A percentile compares a stretch with the other conserved stretches of the same genome.
Evolutionary conservation across 2,888 invertebrate species (phyloP).

Genomic region (Megaustenia siamemsis): DNA sequence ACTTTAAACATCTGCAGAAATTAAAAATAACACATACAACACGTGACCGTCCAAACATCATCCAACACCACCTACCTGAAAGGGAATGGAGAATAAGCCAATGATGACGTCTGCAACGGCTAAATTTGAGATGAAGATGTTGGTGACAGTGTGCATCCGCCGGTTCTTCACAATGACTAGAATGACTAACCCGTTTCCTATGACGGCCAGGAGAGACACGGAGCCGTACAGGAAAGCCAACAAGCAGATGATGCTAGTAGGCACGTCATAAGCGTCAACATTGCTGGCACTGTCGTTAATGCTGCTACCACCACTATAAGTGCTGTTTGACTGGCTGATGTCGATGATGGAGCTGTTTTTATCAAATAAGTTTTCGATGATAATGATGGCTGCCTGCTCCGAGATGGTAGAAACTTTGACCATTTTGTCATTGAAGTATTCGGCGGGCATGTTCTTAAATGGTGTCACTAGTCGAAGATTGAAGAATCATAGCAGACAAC

Average conservation of each 20-base stretch:
- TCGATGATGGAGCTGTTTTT: neutral
- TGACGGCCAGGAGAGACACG: conserved; percentile 89
- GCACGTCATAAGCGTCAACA: conserved; percentile 86
- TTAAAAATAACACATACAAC: neutral
- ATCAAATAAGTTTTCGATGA: neutral
- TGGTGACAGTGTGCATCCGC: conserved; percentile 90
- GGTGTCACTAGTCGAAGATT: no score
- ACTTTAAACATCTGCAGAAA: no score
- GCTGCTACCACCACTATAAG: neutral
- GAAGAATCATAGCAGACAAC: no score
- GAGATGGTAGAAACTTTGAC: neutral
- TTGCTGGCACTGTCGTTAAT: neutral
- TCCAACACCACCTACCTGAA: conserved; percentile 83
- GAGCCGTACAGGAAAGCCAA: conserved; percentile 89
- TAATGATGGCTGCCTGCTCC: conserved; percentile 30
- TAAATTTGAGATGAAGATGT: conserved; percentile 92
- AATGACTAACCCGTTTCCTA: conserved; percentile 91
- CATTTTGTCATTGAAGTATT: neutral
- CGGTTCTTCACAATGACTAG: conserved; percentile 89
- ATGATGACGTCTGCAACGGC: conserved; percentile 92
- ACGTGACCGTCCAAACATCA: neutral
- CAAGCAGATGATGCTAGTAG: conserved; percentile 86
- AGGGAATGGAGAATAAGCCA: conserved; percentile 91
- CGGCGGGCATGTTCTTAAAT: neutral
- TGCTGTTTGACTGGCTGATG: neutral